These are phyloP conservation scores for Brachionus plicatilis DNA, from an alignment of 1,140 invertebrate genomes.

Conservation along the genomic window DNA sequence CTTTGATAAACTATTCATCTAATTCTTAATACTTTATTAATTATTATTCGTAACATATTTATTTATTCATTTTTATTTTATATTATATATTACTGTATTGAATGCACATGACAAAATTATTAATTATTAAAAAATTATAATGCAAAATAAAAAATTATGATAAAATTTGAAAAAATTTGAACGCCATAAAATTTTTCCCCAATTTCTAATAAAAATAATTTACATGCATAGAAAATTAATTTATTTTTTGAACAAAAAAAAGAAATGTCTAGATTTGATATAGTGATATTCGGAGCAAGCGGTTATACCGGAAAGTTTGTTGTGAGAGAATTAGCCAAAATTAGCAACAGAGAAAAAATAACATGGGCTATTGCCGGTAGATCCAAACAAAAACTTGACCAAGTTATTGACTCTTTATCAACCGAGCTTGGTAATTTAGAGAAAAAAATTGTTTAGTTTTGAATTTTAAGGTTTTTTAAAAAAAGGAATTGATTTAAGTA, in stretches of 20 bases:
- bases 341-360: slow-evolving; percentile 57
- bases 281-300: slow-evolving; percentile 62
- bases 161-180: background rate
- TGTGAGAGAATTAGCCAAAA: slow-evolving; percentile 62
- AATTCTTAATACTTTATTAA: no score
- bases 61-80: no score
- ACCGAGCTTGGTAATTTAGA: slow-evolving; percentile 31
- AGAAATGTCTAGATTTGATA: slow-evolving; percentile 16
- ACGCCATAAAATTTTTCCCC: no score
- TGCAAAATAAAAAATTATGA: no score
- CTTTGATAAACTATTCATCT: no score
- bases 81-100: no score
- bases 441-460: background rate
- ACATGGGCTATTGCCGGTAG: slow-evolving; percentile 71
- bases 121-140: no score
- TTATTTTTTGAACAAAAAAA: background rate
- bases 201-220: background rate
- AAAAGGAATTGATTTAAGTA: background rate
- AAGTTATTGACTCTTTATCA: slow-evolving; percentile 58
- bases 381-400: slow-evolving; percentile 66
- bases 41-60: no score
- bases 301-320: slow-evolving; percentile 78
- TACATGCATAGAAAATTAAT: background rate
- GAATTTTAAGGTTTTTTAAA: background rate
- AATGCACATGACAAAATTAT: no score